These are phyloP conservation scores for Asobara japonica DNA, from an alignment of 1,140 invertebrate genomes.

Conservation along the genomic window DNA sequence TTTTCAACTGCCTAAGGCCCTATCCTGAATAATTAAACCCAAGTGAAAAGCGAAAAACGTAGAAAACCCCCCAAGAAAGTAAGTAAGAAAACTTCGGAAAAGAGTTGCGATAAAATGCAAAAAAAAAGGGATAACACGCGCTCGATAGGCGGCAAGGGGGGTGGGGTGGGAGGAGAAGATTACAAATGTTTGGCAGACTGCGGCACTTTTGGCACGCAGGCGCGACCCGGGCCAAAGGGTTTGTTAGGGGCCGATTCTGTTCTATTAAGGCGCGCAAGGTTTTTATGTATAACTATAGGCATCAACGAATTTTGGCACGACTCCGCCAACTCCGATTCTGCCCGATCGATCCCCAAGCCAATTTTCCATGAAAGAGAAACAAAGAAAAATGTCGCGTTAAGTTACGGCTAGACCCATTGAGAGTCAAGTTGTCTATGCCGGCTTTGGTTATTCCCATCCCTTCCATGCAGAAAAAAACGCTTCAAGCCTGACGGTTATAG, in stretches of 20 bases:
- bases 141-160: background rate
- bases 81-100: background rate
- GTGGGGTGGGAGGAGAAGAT: no score
- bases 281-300: conserved; percentile 2
- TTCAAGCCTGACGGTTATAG: no score
- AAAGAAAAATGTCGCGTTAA: conserved; percentile 6
- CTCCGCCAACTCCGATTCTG: conserved; percentile 1
- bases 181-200: conserved; percentile 27
- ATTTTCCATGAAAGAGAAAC: conserved; percentile 17
- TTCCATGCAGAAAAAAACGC: no score
- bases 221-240: conserved; percentile 27
- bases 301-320: conserved; percentile 5
- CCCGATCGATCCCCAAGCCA: conserved; percentile 16
- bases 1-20: no score
- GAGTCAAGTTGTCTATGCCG: background rate
- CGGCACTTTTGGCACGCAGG: conserved; percentile 26
- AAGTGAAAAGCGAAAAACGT: no score
- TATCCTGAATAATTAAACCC: no score
- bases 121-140: background rate
- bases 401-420: background rate
- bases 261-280: conserved; percentile 26
- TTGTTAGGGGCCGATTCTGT: conserved; percentile 25
- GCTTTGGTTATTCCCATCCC: no score
- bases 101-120: background rate
- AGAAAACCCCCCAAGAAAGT: background rate